A percentile compares a stretch with the other conserved stretches of the same genome.
Evolutionary conservation across 2,888 invertebrate genomes (phyloP).

Genomic region (Dryomyza anilis): DNA sequence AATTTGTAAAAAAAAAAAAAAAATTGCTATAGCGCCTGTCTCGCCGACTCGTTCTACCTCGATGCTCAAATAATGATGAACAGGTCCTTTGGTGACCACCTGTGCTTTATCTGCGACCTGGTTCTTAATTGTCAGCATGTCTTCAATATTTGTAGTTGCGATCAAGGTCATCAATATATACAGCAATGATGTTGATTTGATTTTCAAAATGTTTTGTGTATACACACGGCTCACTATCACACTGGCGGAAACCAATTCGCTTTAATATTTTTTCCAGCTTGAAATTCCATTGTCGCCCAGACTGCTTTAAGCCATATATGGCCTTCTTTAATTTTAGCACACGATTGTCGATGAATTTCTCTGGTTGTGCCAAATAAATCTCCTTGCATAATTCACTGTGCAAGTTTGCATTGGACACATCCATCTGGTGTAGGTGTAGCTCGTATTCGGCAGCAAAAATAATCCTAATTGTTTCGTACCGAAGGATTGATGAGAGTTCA

Average conservation of each 20-base stretch:
- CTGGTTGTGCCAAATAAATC: conserved; percentile 24
- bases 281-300: conserved; percentile 15
- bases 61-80: conserved; percentile 24
- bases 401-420: conserved; percentile 27
- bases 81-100: conserved; percentile 22
- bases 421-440: conserved; percentile 24
- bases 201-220: not conserved
- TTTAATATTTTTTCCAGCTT: conserved; percentile 7
- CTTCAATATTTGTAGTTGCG: conserved; percentile 10
- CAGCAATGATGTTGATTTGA: conserved; percentile 13
- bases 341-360: conserved; percentile 18
- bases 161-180: conserved; percentile 29
- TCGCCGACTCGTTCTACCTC: conserved; percentile 20
- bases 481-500: conserved; percentile 34
- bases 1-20: no score
- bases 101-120: conserved; percentile 6
- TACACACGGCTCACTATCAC: conserved; percentile 20
- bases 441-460: conserved; percentile 29
- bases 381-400: conserved; percentile 8
- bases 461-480: conserved; percentile 30
- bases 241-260: conserved; percentile 15
- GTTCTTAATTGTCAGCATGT: not conserved
- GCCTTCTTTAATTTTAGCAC: conserved; percentile 30
- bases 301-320: conserved; percentile 19
- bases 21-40: no score